Evolutionary conservation across 2,888 invertebrate species (phyloP).

Genomic region (Eupithecia subumbrata): DNA sequence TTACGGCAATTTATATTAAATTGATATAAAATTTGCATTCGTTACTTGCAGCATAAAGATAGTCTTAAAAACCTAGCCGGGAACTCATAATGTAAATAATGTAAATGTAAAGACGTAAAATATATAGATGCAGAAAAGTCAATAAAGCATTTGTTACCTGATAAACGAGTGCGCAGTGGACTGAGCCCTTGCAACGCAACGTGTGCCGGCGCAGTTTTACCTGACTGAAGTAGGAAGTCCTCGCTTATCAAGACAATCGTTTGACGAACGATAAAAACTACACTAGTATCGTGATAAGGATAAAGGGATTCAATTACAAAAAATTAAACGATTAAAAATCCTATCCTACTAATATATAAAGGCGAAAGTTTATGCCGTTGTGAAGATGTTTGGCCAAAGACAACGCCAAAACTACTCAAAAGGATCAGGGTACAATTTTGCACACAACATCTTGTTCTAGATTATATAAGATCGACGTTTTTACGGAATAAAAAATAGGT

Average conservation of each 20-base stretch:
- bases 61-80: background rate
- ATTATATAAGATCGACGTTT: too few species aligned
- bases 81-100: background rate
- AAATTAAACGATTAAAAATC: background rate
- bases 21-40: background rate
- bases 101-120: background rate
- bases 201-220: slow-evolving; percentile 49
- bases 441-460: too few species aligned
- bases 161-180: slow-evolving; percentile 17
- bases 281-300: slow-evolving; percentile 38
- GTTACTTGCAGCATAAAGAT: background rate
- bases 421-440: too few species aligned
- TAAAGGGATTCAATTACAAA: slow-evolving; percentile 14
- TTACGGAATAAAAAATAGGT: too few species aligned
- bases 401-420: too few species aligned
- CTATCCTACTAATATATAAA: background rate
- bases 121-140: background rate
- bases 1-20: background rate
- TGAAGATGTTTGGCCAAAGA: too few species aligned
- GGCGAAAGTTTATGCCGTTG: too few species aligned
- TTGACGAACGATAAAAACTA: slow-evolving; percentile 35
- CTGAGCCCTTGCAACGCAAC: slow-evolving; percentile 27
- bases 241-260: slow-evolving; percentile 59
- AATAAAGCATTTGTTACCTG: background rate
- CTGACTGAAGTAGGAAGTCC: slow-evolving; percentile 68